phyloP scores from a whole-genome alignment of 2,888 invertebrate species.

The Dorcus parallelipipedus region DNA sequence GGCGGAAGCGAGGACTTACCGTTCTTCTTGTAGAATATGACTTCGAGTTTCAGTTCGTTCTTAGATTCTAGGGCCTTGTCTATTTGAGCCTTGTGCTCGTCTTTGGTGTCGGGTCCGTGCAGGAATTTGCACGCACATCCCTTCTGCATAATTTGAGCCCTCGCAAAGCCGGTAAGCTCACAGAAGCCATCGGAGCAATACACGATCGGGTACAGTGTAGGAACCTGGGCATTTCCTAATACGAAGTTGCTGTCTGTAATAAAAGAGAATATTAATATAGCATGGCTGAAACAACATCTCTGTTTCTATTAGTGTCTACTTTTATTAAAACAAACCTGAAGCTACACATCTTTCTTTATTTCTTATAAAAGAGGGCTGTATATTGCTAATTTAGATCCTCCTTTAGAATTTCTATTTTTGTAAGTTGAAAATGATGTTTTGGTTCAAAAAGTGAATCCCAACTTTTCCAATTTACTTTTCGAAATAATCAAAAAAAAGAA shows the following conservation, averaged over 20 bases:
- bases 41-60: conserved; percentile 88
- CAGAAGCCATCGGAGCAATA: conserved; percentile 96
- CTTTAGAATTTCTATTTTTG: too few species aligned
- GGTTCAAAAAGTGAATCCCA: too few species aligned
- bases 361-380: too few species aligned
- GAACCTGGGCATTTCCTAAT: conserved; percentile 91
- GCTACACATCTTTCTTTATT: too few species aligned
- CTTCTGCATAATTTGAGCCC: conserved; percentile 96
- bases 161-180: conserved; percentile 89
- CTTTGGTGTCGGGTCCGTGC: conserved; percentile 86
- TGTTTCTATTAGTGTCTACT: too few species aligned
- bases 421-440: too few species aligned
- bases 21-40: conserved; percentile 92
- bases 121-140: conserved; percentile 94
- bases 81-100: conserved; percentile 84
- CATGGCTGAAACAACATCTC: too few species aligned
- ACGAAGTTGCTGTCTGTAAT: conserved; percentile 93
- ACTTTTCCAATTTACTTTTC: too few species aligned
- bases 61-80: conserved; percentile 87
- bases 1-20: conserved; percentile 58
- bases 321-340: too few species aligned
- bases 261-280: conserved; percentile 10
- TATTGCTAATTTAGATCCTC: too few species aligned
- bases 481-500: too few species aligned
- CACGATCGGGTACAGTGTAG: conserved; percentile 83